A percentile compares a stretch with the other conserved stretches of the same genome.
Evolutionary conservation across 2,797 vertebrate species (phyloP).

Genomic region (Phaenicophaeus curvirostris): DNA sequence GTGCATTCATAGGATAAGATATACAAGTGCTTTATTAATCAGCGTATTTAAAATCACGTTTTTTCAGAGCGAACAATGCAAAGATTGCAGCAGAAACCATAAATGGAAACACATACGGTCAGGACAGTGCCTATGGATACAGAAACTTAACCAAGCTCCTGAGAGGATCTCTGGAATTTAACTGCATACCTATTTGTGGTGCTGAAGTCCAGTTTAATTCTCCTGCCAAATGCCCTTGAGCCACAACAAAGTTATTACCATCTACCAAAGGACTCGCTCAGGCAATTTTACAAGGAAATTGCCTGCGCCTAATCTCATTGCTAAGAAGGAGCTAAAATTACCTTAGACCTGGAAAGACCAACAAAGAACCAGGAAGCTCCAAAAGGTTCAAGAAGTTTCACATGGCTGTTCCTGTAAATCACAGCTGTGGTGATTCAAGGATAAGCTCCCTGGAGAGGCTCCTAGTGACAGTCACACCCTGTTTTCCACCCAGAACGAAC

Average conservation of each 20-base stretch:
- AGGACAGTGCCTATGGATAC: background rate
- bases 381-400: constrained; percentile 3
- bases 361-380: constrained; percentile 27
- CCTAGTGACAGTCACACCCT: background rate
- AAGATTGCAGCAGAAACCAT: background rate
- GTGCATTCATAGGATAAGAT: background rate
- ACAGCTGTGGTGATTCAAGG: background rate
- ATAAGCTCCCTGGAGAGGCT: constrained; percentile 9
- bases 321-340: constrained; percentile 47
- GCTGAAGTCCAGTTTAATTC: background rate
- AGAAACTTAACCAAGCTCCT: background rate
- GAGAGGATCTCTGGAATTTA: background rate
- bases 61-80: background rate
- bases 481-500: background rate
- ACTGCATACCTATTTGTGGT: background rate
- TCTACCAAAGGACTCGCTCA: background rate
- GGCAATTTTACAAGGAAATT: constrained; percentile 34
- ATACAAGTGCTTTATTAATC: background rate
- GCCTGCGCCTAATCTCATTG: constrained; percentile 32
- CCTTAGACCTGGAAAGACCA: background rate
- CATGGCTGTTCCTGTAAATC: constrained; percentile 2
- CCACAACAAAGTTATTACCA: background rate
- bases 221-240: background rate
- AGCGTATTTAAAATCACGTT: background rate
- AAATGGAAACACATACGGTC: background rate